phyloP scores from a whole-genome alignment of 2,888 invertebrate genomes.

The Chromoteleia sp. region DNA sequence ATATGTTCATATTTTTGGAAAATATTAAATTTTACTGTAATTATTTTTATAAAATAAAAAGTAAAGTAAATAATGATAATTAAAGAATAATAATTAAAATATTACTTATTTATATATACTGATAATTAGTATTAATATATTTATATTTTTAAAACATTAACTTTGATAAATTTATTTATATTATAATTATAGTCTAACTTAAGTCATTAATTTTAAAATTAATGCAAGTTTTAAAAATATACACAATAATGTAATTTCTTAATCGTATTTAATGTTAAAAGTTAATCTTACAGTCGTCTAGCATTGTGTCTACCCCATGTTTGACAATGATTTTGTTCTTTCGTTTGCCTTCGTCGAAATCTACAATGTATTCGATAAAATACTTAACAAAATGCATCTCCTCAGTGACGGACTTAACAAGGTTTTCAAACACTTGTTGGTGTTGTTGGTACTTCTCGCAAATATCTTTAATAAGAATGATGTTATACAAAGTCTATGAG shows the following conservation, averaged over 20 bases:
- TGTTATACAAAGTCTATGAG: slow-evolving; percentile 77
- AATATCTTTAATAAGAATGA: slow-evolving; percentile 78
- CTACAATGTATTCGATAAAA: slow-evolving; percentile 90
- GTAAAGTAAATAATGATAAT: no score
- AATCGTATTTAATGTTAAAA: no score
- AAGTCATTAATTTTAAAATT: no score
- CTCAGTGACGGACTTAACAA: slow-evolving; percentile 83
- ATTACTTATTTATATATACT: no score
- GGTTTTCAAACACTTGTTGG: slow-evolving; percentile 75
- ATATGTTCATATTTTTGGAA: slow-evolving; percentile 91
- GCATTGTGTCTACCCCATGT: slow-evolving; percentile 89
- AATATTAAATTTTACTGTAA: slow-evolving; percentile 80
- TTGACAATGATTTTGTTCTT: slow-evolving; percentile 91
- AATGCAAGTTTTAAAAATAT: no score
- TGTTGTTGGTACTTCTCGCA: slow-evolving; percentile 71
- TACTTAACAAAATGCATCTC: slow-evolving; percentile 87
- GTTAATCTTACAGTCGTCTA: slow-evolving; percentile 89
- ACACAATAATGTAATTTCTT: no score
- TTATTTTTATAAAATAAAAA: slow-evolving; percentile 1
- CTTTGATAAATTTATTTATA: no score
- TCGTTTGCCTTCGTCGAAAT: slow-evolving; percentile 88
- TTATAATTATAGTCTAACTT: no score
- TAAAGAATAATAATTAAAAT: no score
- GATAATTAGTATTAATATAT: no score
- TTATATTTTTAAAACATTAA: not conserved